phyloP scores from a whole-genome alignment of 2,113 vertebrate species.

The Brachionichthys hirsutus region DNA sequence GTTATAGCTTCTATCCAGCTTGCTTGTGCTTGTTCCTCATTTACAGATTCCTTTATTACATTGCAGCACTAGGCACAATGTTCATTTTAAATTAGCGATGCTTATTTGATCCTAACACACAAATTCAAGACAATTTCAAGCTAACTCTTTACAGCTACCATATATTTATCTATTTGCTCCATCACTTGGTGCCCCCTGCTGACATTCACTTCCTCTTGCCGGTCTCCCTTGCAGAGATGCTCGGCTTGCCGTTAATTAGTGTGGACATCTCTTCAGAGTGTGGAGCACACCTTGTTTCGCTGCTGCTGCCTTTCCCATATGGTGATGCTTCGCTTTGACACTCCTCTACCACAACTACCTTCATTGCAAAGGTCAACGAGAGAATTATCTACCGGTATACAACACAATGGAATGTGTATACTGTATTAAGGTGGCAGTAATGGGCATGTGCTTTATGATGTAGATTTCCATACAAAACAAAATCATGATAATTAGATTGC shows the following conservation, averaged over 20 bases:
- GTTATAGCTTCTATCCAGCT: conserved; percentile 6
- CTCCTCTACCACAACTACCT: not conserved
- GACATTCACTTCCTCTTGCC: not conserved
- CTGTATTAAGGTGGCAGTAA: not conserved
- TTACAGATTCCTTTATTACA: not conserved
- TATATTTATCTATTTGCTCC: not conserved
- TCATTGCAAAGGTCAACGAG: conserved; percentile 1
- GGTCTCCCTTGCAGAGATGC: conserved; percentile 6
- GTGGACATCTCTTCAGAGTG: conserved; percentile 23
- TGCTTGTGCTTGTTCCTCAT: not conserved
- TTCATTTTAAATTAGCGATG: not conserved
- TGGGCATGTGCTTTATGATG: not conserved
- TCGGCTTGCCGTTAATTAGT: conserved; percentile 18
- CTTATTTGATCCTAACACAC: no score
- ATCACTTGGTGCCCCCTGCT: not conserved
- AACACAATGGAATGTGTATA: not conserved
- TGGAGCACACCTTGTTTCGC: not conserved
- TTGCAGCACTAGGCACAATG: not conserved
- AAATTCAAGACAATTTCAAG: not conserved
- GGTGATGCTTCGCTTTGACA: not conserved
- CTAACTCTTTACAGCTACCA: not conserved
- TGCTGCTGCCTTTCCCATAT: conserved; percentile 2
- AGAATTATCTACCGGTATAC: not conserved
- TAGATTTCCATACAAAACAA: not conserved
- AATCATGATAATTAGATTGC: not conserved